phyloP scores from a whole-genome alignment of 2,113 vertebrate species.

The Eurystomus gularis region DNA sequence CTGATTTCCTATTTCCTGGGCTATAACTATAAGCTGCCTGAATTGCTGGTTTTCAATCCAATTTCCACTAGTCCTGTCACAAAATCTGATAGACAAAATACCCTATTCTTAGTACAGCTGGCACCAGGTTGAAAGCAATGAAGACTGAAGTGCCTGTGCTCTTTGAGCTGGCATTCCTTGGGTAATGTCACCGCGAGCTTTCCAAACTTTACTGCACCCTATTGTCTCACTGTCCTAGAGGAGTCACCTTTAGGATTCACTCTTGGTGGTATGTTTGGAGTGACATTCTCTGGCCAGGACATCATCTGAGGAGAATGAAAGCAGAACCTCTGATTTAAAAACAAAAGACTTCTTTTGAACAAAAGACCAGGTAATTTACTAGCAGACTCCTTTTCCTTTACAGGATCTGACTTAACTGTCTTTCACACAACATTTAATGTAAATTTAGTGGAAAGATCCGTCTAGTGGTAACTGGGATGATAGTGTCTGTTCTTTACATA shows the following conservation, averaged over 20 bases:
- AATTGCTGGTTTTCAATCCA: constrained; percentile 16
- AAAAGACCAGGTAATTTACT: neutral
- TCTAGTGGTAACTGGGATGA: neutral
- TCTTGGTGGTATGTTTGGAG: neutral
- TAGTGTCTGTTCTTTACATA: neutral
- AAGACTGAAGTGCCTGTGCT: neutral
- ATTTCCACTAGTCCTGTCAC: neutral
- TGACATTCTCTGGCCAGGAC: neutral
- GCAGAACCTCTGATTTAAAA: neutral
- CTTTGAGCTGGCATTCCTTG: neutral
- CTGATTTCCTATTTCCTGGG: constrained; percentile 13
- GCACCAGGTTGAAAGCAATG: neutral
- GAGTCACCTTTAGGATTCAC: neutral
- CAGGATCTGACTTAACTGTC: neutral
- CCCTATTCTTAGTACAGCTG: neutral
- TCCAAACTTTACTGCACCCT: neutral
- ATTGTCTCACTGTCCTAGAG: neutral
- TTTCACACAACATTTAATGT: neutral
- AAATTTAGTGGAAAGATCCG: neutral
- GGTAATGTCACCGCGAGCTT: neutral
- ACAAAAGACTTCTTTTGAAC: neutral
- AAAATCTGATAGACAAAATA: constrained; percentile 27
- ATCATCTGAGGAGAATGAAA: neutral
- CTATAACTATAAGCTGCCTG: constrained; percentile 1
- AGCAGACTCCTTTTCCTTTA: neutral